Percentiles rank a stretch among this genome's conserved stretches.
These are phyloP conservation scores for Siderastrea siderea DNA, from an alignment of 92 coral and sea anemone genomes.

Conservation along the genomic window DNA sequence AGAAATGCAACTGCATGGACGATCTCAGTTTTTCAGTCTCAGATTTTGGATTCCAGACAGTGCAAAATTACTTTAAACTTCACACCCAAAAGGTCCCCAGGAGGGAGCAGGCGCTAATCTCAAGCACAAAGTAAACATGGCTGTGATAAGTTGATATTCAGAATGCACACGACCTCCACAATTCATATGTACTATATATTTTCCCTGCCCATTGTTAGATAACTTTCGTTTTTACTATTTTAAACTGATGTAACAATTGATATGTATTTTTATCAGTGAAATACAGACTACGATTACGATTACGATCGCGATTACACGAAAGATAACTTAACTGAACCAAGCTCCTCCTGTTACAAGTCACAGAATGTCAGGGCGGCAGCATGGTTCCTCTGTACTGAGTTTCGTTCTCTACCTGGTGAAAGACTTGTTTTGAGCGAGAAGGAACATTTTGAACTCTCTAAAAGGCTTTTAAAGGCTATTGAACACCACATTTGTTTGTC, in stretches of 20 bases:
- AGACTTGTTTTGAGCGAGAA: no score
- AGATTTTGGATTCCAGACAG: constrained; percentile 45
- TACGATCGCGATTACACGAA: not conserved
- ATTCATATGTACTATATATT: no score
- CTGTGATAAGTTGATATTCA: not conserved
- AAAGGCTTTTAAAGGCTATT: no score
- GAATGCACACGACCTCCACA: not conserved
- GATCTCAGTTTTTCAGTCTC: constrained; percentile 23
- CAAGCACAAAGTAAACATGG: constrained; percentile 9
- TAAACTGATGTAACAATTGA: no score
- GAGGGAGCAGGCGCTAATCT: constrained; percentile 84
- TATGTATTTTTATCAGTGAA: no score
- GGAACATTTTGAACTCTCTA: no score
- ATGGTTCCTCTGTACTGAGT: no score
- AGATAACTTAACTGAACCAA: not conserved
- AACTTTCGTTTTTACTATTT: no score
- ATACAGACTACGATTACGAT: no score
- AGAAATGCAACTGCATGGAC: constrained; percentile 73
- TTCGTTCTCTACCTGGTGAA: no score
- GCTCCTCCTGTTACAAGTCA: not conserved
- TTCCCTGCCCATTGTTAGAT: no score
- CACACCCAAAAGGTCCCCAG: constrained; percentile 75
- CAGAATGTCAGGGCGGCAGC: not conserved
- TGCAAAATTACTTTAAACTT: constrained; percentile 61
- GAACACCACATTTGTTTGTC: no score